Conservation (phyloP, 2,797 vertebrate species). For the Aldrovandia affinis region DNA sequence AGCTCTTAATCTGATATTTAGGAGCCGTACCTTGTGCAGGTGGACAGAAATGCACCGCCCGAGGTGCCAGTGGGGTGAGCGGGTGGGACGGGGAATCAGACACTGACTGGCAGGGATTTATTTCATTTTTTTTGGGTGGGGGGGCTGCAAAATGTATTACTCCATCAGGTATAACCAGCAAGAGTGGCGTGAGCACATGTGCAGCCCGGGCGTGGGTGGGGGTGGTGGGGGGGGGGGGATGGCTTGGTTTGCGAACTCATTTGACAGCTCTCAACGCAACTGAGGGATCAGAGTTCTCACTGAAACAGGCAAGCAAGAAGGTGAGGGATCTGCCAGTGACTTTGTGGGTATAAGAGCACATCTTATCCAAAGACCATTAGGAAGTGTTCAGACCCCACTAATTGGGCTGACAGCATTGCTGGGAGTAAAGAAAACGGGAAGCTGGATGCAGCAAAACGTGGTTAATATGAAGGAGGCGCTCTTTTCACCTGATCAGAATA, state of each 20-base stretch:
- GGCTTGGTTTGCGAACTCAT: conserved; percentile 36
- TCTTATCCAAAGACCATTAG: conserved; percentile 44
- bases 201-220: too few relatives aligned
- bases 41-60: neutral
- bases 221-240: too few relatives aligned
- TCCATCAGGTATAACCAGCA: neutral
- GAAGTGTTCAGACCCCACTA: conserved; percentile 37
- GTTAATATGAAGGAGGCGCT: conserved; percentile 15
- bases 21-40: neutral
- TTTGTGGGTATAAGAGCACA: conserved; percentile 52
- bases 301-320: conserved; percentile 45
- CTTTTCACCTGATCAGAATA: conserved; percentile 33
- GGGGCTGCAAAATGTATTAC: neutral
- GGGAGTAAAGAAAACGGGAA: conserved; percentile 23
- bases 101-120: too few relatives aligned
- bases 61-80: neutral
- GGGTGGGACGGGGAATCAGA: too few relatives aligned
- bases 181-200: too few relatives aligned
- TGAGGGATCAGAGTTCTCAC: conserved; percentile 49
- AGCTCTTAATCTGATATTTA: neutral
- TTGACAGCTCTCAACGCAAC: conserved; percentile 49
- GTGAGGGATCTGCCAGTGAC: conserved; percentile 40
- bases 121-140: too few relatives aligned
- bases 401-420: conserved; percentile 33
- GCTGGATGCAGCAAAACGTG: conserved; percentile 10